A percentile compares a stretch with the other conserved stretches of the same genome.
Evolutionary conservation across 2,888 invertebrate genomes (phyloP).

Genomic region (Mimachlamys varia): DNA sequence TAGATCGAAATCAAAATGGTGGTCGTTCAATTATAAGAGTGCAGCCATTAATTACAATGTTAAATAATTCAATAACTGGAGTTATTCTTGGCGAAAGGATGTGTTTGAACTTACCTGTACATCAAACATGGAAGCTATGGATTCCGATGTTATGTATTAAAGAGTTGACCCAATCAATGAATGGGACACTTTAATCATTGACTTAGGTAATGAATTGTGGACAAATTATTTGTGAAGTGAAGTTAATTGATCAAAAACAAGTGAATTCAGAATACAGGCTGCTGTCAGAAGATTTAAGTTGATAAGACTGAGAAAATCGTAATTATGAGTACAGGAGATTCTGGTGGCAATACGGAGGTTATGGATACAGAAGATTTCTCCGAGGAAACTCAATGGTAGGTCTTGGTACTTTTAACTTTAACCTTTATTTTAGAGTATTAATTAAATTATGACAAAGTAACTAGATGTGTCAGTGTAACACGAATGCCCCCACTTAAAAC

Average conservation of each 20-base stretch:
- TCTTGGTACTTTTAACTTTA: background rate
- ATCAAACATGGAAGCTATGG: background rate
- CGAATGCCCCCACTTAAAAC: too few species aligned
- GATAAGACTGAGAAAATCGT: background rate
- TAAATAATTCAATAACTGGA: background rate
- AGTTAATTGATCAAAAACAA: background rate
- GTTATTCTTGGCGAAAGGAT: background rate
- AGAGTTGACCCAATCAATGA: background rate
- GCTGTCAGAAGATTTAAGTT: background rate
- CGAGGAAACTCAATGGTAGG: background rate
- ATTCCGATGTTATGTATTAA: background rate
- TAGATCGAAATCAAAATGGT: slow-evolving; percentile 9
- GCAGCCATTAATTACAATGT: background rate
- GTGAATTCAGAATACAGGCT: background rate
- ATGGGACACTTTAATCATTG: background rate
- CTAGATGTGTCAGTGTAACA: too few species aligned
- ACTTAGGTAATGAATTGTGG: background rate
- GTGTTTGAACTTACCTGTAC: too few species aligned
- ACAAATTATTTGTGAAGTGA: background rate
- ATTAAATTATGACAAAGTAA: too few species aligned
- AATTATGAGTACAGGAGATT: background rate
- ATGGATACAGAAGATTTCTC: background rate
- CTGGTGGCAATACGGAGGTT: background rate
- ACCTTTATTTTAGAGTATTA: too few species aligned
- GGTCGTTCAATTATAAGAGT: background rate